These are phyloP conservation scores for Calidris pygmaea DNA, from an alignment of 2,113 vertebrate genomes.

Conservation along the genomic window DNA sequence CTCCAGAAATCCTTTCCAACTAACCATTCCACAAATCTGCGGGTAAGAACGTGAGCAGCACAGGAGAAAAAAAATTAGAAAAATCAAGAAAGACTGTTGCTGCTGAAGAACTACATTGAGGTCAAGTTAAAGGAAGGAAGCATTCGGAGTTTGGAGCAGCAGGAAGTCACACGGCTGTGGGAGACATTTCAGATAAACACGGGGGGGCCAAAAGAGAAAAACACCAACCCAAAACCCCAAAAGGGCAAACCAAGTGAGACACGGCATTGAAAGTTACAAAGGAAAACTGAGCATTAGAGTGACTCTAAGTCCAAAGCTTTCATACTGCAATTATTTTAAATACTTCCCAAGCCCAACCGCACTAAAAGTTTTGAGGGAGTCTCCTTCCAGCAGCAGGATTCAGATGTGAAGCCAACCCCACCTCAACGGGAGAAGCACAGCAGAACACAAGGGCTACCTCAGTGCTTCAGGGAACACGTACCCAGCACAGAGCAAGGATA, in stretches of 20 bases:
- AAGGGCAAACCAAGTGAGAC: not conserved
- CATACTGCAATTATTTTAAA: rapidly evolving
- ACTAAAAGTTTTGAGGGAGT: not conserved
- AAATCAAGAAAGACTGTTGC: not conserved
- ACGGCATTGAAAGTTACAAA: not conserved
- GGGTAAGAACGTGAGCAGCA: not conserved
- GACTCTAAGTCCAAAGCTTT: not conserved
- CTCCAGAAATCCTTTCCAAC: not conserved
- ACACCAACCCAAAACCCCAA: not conserved
- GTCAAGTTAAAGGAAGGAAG: not conserved
- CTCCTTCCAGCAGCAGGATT: not conserved
- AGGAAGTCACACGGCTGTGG: not conserved
- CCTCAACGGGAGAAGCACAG: rapidly evolving
- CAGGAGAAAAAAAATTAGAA: not conserved
- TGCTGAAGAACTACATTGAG: not conserved
- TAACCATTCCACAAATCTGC: not conserved
- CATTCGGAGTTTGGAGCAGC: rapidly evolving
- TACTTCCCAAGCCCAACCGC: not conserved
- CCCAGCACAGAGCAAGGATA: rapidly evolving
- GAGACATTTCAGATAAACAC: not conserved
- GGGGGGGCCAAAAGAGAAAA: rapidly evolving
- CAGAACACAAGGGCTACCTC: not conserved
- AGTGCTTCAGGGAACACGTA: rapidly evolving
- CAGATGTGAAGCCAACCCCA: rapidly evolving
- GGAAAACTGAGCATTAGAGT: rapidly evolving